Percentiles rank a stretch among this genome's conserved stretches.
These are phyloP conservation scores for Alviniconcha marisindica DNA, from an alignment of 1,140 invertebrate genomes.

Conservation along the genomic window DNA sequence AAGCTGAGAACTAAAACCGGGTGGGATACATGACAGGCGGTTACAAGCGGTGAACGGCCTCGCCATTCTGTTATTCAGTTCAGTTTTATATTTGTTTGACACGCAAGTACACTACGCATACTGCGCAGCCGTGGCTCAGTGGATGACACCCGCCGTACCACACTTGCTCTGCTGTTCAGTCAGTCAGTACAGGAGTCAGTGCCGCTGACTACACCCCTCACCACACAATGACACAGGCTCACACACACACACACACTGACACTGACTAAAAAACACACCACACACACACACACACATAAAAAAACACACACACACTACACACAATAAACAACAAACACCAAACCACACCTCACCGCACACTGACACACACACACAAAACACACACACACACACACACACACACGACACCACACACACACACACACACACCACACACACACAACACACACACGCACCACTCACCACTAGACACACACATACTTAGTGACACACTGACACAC, in stretches of 20 bases:
- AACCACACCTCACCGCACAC: too few relatives aligned
- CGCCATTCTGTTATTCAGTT: neutral
- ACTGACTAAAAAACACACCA: too few relatives aligned
- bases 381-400: too few relatives aligned
- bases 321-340: too few relatives aligned
- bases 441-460: conserved; percentile 17
- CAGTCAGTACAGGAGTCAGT: neutral
- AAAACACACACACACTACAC: too few relatives aligned
- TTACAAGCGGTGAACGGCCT: neutral
- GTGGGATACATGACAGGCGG: too few relatives aligned
- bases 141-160: neutral
- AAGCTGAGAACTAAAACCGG: too few relatives aligned
- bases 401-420: too few relatives aligned
- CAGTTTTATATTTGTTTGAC: neutral
- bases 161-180: neutral
- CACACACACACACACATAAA: too few relatives aligned
- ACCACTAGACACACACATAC: conserved; percentile 16
- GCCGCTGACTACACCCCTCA: neutral
- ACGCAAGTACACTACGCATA: neutral
- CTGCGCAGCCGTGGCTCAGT: neutral
- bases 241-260: conserved; percentile 3
- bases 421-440: neutral
- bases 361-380: too few relatives aligned
- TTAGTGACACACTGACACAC: neutral
- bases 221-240: too few relatives aligned